Percentiles rank a stretch among this genome's conserved stretches.
Evolutionary conservation across 2,113 vertebrate genomes (phyloP).

Genomic region (Hippotragus niger): DNA sequence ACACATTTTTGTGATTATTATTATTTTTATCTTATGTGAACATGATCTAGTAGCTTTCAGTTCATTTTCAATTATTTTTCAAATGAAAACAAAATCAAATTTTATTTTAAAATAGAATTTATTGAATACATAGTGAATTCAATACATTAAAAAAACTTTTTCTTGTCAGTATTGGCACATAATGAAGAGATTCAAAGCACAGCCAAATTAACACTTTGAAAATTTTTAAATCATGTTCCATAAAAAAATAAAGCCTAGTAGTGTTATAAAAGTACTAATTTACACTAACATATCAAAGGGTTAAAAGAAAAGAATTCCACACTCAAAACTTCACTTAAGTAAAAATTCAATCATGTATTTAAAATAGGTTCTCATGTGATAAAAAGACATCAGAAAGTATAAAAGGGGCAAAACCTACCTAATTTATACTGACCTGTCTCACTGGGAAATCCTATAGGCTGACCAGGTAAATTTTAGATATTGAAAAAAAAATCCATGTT

Average conservation of each 20-base stretch:
- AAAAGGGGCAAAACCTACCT: neutral
- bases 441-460: neutral
- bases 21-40: neutral
- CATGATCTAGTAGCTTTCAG: neutral
- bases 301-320: conserved; percentile 43
- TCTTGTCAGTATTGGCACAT: conserved; percentile 50
- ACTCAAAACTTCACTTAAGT: conserved; percentile 31
- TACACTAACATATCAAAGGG: conserved; percentile 49
- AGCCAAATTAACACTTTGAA: conserved; percentile 45
- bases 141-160: conserved; percentile 57
- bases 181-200: conserved; percentile 40
- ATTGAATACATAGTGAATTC: conserved; percentile 58
- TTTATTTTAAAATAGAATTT: conserved; percentile 75
- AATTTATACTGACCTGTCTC: conserved; percentile 1
- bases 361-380: conserved; percentile 40
- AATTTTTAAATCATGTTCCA: conserved; percentile 19
- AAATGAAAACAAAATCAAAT: conserved; percentile 49
- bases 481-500: neutral
- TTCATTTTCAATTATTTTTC: conserved; percentile 33
- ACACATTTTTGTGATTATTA: neutral
- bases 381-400: conserved; percentile 23
- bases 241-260: conserved; percentile 60
- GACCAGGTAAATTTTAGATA: neutral
- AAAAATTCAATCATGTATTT: conserved; percentile 37
- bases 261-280: conserved; percentile 63